Evolutionary conservation across 2,113 vertebrate genomes (phyloP).

Genomic region (Raja brachyura): DNA sequence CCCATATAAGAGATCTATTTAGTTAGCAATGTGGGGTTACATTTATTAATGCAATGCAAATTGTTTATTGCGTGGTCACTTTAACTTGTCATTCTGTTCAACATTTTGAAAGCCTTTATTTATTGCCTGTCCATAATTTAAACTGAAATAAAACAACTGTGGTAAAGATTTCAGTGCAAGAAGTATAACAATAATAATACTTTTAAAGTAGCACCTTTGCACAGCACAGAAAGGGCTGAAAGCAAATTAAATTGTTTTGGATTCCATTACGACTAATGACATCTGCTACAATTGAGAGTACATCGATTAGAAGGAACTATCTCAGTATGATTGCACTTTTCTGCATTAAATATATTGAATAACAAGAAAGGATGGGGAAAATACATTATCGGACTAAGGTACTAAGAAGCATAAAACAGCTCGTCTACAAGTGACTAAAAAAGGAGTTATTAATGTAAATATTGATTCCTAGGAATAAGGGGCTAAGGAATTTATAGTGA

Average conservation of each 20-base stretch:
- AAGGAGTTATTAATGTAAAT: no score
- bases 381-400: no score
- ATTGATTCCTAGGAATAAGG: no score
- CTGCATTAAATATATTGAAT: no score
- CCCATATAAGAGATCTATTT: no score
- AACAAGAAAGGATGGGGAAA: no score
- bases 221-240: not conserved
- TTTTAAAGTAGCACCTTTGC: not conserved
- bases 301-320: not conserved
- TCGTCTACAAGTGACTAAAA: no score
- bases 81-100: not conserved
- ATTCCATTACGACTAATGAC: not conserved
- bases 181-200: not conserved
- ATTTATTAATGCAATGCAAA: not conserved
- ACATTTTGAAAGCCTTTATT: not conserved
- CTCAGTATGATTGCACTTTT: no score
- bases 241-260: not conserved
- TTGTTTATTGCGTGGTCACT: not conserved
- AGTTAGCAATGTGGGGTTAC: not conserved
- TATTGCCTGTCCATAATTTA: not conserved
- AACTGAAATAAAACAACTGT: not conserved
- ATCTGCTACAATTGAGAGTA: not conserved
- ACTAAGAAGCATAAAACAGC: no score
- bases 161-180: not conserved
- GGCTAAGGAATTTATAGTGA: no score